Conservation (phyloP, 2,888 invertebrate genomes). For the Dione juno region DNA sequence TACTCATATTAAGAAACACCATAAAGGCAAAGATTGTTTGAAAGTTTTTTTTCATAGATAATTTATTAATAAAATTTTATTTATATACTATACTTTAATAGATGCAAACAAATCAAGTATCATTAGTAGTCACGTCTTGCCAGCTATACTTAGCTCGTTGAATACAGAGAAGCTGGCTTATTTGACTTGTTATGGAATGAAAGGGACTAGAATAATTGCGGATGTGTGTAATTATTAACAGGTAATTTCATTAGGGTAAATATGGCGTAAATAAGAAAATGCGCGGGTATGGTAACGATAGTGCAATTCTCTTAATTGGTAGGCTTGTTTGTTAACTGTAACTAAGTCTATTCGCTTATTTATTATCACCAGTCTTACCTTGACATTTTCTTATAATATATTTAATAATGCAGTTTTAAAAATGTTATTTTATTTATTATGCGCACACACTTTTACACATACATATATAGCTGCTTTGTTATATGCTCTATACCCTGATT, state of each 20-base stretch:
- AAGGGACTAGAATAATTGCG: conserved; percentile 34
- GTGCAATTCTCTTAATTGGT: conserved; percentile 26
- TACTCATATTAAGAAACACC: too few relatives aligned
- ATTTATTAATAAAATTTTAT: too few relatives aligned
- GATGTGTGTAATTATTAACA: conserved; percentile 42
- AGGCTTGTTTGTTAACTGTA: conserved; percentile 43
- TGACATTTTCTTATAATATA: neutral
- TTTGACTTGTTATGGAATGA: conserved; percentile 30
- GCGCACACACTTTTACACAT: neutral
- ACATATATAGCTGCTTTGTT: neutral
- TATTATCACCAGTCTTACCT: neutral
- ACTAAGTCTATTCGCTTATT: conserved; percentile 31
- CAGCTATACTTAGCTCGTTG: conserved; percentile 32
- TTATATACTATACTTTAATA: neutral
- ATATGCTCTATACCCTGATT: neutral
- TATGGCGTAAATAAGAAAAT: conserved; percentile 44
- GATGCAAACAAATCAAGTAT: conserved; percentile 11
- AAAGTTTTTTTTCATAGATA: too few relatives aligned
- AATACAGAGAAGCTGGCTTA: conserved; percentile 4
- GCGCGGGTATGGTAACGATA: conserved; percentile 29
- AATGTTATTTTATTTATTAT: neutral
- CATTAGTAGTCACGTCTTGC: conserved; percentile 3
- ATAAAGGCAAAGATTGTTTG: too few relatives aligned
- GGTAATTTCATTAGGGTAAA: conserved; percentile 40
- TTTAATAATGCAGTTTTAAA: neutral